A percentile compares a stretch with the other conserved stretches of the same genome.
These are phyloP conservation scores for Axinella damicornis DNA, from an alignment of 37 sponge, comb jelly and placozoan genomes.

Conservation along the genomic window DNA sequence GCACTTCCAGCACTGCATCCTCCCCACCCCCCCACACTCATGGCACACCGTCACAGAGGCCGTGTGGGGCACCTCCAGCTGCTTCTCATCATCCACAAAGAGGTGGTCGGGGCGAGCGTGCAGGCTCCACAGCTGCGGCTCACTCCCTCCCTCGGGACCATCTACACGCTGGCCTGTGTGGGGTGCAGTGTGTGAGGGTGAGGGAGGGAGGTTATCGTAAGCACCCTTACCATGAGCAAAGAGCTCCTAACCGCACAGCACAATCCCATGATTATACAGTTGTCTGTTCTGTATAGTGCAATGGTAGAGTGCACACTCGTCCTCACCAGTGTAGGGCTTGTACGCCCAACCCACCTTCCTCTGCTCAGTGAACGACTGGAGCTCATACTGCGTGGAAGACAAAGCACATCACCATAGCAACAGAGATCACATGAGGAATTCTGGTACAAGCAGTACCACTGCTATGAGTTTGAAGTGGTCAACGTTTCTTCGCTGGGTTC, in stretches of 20 bases:
- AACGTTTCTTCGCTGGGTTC: too few relatives aligned
- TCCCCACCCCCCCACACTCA: not conserved
- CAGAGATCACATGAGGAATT: too few relatives aligned
- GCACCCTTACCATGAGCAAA: not conserved
- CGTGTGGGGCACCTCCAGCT: conserved; percentile 3
- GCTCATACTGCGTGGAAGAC: not conserved
- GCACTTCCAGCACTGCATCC: not conserved
- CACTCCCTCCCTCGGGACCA: not conserved
- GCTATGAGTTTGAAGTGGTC: too few relatives aligned
- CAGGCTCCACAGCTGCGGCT: not conserved
- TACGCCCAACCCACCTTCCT: not conserved
- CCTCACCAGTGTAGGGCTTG: not conserved
- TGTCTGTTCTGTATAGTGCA: not conserved
- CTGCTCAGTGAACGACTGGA: not conserved
- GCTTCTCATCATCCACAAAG: not conserved
- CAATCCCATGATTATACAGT: not conserved
- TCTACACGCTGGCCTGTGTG: not conserved
- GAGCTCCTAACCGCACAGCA: too few relatives aligned
- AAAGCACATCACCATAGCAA: not conserved
- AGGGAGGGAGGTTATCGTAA: not conserved
- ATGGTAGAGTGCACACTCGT: not conserved
- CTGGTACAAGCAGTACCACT: too few relatives aligned
- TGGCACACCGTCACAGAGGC: not conserved
- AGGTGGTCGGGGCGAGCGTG: not conserved
- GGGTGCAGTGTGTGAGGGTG: not conserved